These are phyloP conservation scores for Cirrhinus molitorella DNA, from an alignment of 2,797 vertebrate species.

Conservation along the genomic window DNA sequence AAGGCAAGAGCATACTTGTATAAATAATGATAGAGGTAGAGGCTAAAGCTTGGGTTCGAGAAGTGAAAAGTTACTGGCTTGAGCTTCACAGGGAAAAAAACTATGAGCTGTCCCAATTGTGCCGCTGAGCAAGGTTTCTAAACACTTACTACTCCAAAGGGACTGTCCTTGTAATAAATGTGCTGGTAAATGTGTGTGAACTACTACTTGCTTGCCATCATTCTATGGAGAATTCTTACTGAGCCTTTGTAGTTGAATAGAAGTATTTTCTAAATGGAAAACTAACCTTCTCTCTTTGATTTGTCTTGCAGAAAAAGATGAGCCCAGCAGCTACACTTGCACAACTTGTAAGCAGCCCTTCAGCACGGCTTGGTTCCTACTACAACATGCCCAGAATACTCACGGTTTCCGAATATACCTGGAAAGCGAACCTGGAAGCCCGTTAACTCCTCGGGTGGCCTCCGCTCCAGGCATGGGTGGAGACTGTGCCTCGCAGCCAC, in stretches of 20 bases:
- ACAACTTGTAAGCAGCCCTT: slow-evolving; percentile 99
- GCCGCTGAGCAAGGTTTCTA: not conserved
- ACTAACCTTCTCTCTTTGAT: slow-evolving; percentile 56
- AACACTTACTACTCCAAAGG: not conserved
- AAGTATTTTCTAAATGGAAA: slow-evolving; percentile 46
- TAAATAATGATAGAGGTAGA: not conserved
- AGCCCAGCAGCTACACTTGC: slow-evolving; percentile 99
- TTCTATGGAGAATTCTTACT: not conserved
- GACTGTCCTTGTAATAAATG: not conserved
- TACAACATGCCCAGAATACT: slow-evolving; percentile 98
- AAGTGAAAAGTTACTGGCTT: not conserved
- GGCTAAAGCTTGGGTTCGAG: not conserved
- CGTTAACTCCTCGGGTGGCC: slow-evolving; percentile 94
- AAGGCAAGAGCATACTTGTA: slow-evolving; percentile 3
- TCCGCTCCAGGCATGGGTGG: slow-evolving; percentile 95
- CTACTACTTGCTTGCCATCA: not conserved
- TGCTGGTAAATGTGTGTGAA: slow-evolving; percentile 4
- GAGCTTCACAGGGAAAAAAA: not conserved
- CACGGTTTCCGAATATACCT: slow-evolving; percentile 98
- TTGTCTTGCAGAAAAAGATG: slow-evolving; percentile 89
- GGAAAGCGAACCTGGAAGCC: slow-evolving; percentile 97
- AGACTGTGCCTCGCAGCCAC: slow-evolving; percentile 95
- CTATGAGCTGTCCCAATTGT: not conserved
- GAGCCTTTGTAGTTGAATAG: not conserved
- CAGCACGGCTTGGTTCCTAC: slow-evolving; percentile 98